Conservation (phyloP, 2,888 invertebrate genomes). For the Hypena proboscidalis region DNA sequence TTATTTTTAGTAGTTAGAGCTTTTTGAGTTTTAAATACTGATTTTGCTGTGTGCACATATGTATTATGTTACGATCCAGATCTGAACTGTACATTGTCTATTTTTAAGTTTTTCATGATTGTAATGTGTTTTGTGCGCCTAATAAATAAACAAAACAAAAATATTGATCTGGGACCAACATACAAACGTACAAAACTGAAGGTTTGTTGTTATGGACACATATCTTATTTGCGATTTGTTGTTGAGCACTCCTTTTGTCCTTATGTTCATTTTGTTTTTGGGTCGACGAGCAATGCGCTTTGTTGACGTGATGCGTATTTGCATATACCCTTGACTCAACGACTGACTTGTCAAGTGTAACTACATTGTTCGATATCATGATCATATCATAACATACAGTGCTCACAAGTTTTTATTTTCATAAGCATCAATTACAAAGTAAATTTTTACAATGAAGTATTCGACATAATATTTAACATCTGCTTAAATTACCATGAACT, state of each 20-base stretch:
- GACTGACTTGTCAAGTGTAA: conserved; percentile 62
- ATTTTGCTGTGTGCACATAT: too few relatives aligned
- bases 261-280: conserved; percentile 63
- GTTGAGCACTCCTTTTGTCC: conserved; percentile 48
- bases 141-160: too few relatives aligned
- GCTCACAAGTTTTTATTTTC: too few relatives aligned
- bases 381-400: conserved; percentile 35
- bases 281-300: conserved; percentile 61
- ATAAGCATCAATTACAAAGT: conserved; percentile 9
- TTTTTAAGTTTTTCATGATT: too few relatives aligned
- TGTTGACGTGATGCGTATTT: conserved; percentile 70
- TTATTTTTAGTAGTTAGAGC: too few relatives aligned
- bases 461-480: conserved; percentile 53
- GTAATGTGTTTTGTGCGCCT: too few relatives aligned
- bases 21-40: too few relatives aligned
- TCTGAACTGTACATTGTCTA: too few relatives aligned
- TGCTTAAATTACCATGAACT: conserved; percentile 64
- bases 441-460: conserved; percentile 24
- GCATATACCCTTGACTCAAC: conserved; percentile 70
- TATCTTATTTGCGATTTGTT: conserved; percentile 41
- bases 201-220: conserved; percentile 25
- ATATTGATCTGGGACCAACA: too few relatives aligned
- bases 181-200: too few relatives aligned
- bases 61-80: too few relatives aligned
- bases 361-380: conserved; percentile 57